Conservation (phyloP, 2,797 vertebrate genomes). For the Macropus fuliginosus region DNA sequence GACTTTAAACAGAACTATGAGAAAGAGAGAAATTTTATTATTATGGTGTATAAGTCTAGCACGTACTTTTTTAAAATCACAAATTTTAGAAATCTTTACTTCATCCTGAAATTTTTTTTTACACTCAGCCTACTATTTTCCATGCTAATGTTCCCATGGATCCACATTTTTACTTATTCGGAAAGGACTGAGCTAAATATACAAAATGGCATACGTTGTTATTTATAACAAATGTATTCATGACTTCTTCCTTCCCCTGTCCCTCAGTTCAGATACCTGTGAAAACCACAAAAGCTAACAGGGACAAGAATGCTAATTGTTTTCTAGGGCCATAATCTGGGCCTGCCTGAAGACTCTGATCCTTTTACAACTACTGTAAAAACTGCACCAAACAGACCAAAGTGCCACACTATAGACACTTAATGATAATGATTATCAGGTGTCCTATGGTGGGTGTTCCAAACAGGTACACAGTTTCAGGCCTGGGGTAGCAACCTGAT, state of each 20-base stretch:
- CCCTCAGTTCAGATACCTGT: background rate
- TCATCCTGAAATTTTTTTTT: background rate
- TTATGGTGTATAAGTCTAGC: background rate
- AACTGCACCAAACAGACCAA: background rate
- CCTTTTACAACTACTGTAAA: background rate
- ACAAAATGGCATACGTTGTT: background rate
- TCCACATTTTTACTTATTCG: background rate
- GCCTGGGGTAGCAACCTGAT: background rate
- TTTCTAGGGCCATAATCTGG: background rate
- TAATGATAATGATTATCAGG: background rate
- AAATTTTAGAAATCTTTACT: background rate
- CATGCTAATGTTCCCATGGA: background rate
- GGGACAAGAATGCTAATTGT: background rate
- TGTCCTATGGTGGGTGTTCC: background rate
- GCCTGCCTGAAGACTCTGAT: background rate
- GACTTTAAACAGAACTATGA: constrained; percentile 96
- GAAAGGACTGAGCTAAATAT: background rate
- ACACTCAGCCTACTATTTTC: background rate
- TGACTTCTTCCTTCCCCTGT: background rate
- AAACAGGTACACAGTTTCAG: fast-evolving
- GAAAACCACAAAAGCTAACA: background rate
- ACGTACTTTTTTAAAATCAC: background rate
- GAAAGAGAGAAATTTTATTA: constrained; percentile 20
- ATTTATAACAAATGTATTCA: background rate
- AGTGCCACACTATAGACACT: background rate